Base-by-base conservation (phyloP, 2,888 invertebrate species). In the Drosophila formosana region DNA sequence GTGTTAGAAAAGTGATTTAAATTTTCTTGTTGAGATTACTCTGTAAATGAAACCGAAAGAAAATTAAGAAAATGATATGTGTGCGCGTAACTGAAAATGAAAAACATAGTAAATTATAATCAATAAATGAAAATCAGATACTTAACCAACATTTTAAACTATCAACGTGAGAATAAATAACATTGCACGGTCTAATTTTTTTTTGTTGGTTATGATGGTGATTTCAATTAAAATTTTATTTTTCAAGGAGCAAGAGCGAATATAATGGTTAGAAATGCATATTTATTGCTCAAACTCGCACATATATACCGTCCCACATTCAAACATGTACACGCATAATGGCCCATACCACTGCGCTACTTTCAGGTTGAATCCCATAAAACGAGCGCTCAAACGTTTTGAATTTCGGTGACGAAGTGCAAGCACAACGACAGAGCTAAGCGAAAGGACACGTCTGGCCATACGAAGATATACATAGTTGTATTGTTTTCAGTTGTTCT, bases 401-500 rank as follows among this genome's bases (percentile, higher is more conserved):
- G 53, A 67, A 69, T 84, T 74, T 62, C 57, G 60, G 64, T 56
- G 60, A 58, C 56, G 60, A 57, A 52, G 34, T n/a, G 34, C 34
- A 37, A 37, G 34, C 34, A 37, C 5, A 37, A 37, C 37, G 37
- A 37, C 11, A 37, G n/a, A 37, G 37, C 37, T 51, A 65, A 68
- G 56, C 76, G 66, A 74, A 78, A 74, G 78, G 75, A 83, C 75
- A 88, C 88, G 83, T 87, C 88, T 88, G 87, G 86, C 67, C 78
- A 72, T 72, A 86, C 77, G 80, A 80, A 89, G 80, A 80, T 84
- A 87, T n/a, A n/a, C n/a, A n/a, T 78, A 78, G 70, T 82, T 78
- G 75, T 74, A 77, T 78, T 66, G 69, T 75, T 69, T 52, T 63
- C 55, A 46, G 45, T 63, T 34, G 34, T 43, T 47, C n/a, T 26